A percentile compares a stretch with the other conserved stretches of the same genome.
Evolutionary conservation across 1,140 invertebrate genomes (phyloP).

Genomic region (Drosophila ironensis): DNA sequence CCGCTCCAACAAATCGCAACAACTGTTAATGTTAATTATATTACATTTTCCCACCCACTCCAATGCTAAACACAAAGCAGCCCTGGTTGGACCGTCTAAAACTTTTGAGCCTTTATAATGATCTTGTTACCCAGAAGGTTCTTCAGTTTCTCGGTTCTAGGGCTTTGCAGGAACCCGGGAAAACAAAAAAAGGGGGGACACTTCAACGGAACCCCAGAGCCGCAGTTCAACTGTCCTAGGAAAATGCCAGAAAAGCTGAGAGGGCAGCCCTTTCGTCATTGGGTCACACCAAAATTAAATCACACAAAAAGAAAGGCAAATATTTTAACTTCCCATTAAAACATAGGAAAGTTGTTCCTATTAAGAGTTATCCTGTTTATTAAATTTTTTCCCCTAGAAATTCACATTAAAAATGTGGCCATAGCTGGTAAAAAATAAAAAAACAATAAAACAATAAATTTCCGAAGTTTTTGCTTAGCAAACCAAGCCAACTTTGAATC

Average conservation of each 20-base stretch:
- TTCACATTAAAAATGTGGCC: too few relatives aligned
- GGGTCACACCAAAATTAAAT: not conserved
- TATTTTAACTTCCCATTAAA: not conserved
- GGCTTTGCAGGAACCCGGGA: constrained; percentile 3
- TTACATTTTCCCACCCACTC: constrained; percentile 43
- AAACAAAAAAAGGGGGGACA: constrained; percentile 2
- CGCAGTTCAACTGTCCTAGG: constrained; percentile 8
- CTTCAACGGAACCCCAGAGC: too few relatives aligned
- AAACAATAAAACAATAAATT: not conserved
- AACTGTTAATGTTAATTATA: constrained; percentile 70
- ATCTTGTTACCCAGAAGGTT: constrained; percentile 9
- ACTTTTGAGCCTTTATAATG: constrained; percentile 11
- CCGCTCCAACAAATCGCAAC: constrained; percentile 66
- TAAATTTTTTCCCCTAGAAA: too few relatives aligned
- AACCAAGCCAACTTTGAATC: not conserved
- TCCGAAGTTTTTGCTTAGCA: not conserved
- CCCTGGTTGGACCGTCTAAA: constrained; percentile 21
- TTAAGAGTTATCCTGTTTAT: too few relatives aligned
- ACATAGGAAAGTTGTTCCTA: too few relatives aligned
- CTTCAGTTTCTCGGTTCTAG: not conserved
- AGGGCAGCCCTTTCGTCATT: not conserved
- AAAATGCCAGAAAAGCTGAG: not conserved
- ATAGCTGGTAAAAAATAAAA: too few relatives aligned
- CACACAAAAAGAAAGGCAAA: not conserved
- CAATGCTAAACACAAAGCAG: too few relatives aligned